These are phyloP conservation scores for Orussus abietinus DNA, from an alignment of 1,140 invertebrate genomes.

Conservation along the genomic window DNA sequence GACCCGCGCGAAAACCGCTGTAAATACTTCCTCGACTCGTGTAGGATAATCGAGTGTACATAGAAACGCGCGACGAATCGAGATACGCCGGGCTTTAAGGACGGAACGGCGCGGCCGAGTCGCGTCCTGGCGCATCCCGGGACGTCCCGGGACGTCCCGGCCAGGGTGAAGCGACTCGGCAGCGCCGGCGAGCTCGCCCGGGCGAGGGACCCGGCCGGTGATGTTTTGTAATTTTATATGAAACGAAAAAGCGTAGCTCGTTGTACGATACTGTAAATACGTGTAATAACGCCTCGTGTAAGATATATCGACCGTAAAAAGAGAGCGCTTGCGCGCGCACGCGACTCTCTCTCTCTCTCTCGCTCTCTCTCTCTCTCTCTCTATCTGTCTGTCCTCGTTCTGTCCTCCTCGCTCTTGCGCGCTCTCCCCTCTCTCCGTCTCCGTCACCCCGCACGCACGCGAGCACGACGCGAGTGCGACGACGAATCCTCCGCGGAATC, in stretches of 20 bases:
- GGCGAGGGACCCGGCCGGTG: slow-evolving; percentile 22
- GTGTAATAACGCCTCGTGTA: slow-evolving; percentile 52
- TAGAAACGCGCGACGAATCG: slow-evolving; percentile 17
- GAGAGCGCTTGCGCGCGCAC: slow-evolving; percentile 34
- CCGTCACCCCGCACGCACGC: slow-evolving; percentile 29
- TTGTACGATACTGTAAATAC: slow-evolving; percentile 56
- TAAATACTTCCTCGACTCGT: too few species aligned
- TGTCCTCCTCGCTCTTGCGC: slow-evolving; percentile 26
- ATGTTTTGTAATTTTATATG: slow-evolving; percentile 51
- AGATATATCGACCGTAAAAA: slow-evolving; percentile 42
- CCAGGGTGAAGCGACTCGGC: too few species aligned
- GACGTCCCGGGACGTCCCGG: too few species aligned
- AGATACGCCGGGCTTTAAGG: slow-evolving; percentile 13
- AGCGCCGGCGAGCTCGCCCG: too few species aligned
- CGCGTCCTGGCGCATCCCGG: too few species aligned
- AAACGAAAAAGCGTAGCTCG: slow-evolving; percentile 22
- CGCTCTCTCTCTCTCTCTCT: too few species aligned
- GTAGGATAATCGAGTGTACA: neutral
- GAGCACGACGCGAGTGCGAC: slow-evolving; percentile 32
- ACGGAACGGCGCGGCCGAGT: slow-evolving; percentile 9
- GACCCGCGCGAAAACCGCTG: too few species aligned
- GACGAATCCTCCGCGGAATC: too few species aligned
- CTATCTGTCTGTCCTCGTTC: too few species aligned
- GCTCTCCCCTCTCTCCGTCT: too few species aligned
- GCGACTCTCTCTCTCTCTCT: too few species aligned